Evolutionary conservation across 2,888 invertebrate genomes (phyloP).

Genomic region (Caenorhabditis wallacei): DNA sequence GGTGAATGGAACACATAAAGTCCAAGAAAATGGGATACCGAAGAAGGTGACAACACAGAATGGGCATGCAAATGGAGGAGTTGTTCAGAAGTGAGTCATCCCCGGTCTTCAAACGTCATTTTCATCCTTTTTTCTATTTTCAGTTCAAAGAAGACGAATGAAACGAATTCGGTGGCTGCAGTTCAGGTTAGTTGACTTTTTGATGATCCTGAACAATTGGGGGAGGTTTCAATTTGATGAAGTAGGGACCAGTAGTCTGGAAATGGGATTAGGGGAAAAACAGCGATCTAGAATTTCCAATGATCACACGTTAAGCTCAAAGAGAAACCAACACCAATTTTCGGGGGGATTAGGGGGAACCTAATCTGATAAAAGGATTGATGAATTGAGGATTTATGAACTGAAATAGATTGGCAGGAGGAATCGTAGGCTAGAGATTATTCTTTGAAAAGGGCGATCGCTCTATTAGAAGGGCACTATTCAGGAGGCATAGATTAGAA

Average conservation of each 20-base stretch:
- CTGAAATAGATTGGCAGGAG: background rate
- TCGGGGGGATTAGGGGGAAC: background rate
- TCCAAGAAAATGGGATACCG: conserved; percentile 15
- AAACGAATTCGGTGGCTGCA: background rate
- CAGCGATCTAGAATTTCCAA: conserved; percentile 20
- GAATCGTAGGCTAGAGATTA: background rate
- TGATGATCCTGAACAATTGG: background rate
- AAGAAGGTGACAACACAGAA: conserved; percentile 39
- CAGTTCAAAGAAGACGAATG: conserved; percentile 6
- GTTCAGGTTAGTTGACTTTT: conserved; percentile 23
- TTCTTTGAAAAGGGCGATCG: background rate
- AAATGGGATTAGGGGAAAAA: background rate
- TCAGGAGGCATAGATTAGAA: too few relatives aligned
- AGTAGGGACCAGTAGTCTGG: too few relatives aligned
- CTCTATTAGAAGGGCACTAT: too few relatives aligned
- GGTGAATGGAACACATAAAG: conserved; percentile 18
- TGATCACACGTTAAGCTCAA: conserved; percentile 9
- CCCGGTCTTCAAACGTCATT: background rate
- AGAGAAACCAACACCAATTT: background rate
- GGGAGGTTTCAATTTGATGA: background rate
- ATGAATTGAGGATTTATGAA: background rate
- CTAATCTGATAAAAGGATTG: conserved; percentile 14
- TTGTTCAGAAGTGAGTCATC: conserved; percentile 30
- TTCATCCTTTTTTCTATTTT: background rate
- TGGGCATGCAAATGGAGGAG: conserved; percentile 43